Evolutionary conservation across 2,113 vertebrate genomes (phyloP).

Genomic region (Thomomys bottae): DNA sequence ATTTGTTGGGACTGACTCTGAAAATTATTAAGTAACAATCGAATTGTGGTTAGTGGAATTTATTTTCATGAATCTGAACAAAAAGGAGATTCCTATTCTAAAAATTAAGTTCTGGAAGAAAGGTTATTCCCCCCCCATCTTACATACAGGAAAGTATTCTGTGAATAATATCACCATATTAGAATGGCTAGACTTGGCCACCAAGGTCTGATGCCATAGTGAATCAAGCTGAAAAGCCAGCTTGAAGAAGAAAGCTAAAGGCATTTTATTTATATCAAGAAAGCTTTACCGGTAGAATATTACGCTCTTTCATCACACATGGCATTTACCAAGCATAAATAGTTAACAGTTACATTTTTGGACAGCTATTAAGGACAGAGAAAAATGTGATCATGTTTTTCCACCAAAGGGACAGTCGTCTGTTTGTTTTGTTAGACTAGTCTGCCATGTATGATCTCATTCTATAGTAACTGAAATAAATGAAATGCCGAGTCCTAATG

Average conservation of each 20-base stretch:
- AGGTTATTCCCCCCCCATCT: background rate
- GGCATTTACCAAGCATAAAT: background rate
- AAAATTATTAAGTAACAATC: background rate
- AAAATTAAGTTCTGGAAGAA: conserved; percentile 44
- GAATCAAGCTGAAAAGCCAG: conserved; percentile 59
- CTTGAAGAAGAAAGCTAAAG: conserved; percentile 33
- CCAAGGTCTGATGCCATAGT: background rate
- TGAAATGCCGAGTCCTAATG: background rate
- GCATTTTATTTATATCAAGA: background rate
- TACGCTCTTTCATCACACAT: background rate
- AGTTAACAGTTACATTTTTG: background rate
- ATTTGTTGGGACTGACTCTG: background rate
- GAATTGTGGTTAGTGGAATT: conserved; percentile 38
- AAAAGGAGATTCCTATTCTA: conserved; percentile 33
- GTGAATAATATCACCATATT: background rate
- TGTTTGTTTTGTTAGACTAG: background rate
- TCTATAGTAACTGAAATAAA: background rate
- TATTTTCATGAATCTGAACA: conserved; percentile 57
- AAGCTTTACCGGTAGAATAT: background rate
- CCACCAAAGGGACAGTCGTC: background rate
- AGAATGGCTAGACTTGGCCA: conserved; percentile 46
- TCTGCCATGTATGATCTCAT: background rate
- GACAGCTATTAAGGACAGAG: background rate
- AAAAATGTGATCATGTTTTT: background rate
- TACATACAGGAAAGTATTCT: conserved; percentile 26